A percentile compares a stretch with the other conserved stretches of the same genome.
Evolutionary conservation across 2,888 invertebrate genomes (phyloP).

Genomic region (Hydrotaea cyrtoneurina): DNA sequence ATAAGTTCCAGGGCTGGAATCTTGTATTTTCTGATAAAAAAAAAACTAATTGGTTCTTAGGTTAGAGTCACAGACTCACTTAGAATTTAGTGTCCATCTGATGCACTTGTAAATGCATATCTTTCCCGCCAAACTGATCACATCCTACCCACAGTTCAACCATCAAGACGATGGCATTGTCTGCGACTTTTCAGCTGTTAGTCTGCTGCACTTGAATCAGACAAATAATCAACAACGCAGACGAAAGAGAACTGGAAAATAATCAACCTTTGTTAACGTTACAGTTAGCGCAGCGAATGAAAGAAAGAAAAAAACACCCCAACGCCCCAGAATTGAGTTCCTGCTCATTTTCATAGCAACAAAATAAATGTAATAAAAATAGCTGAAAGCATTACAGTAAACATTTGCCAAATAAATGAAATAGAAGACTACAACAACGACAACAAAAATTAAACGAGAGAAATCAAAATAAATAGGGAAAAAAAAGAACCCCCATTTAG

Average conservation of each 20-base stretch:
- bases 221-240: constrained; percentile 22
- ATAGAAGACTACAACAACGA: constrained; percentile 2
- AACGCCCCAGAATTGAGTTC: background rate
- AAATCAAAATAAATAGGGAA: constrained; percentile 19
- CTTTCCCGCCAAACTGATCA: background rate
- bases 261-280: constrained; percentile 45
- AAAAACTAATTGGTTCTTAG: no score
- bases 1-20: no score
- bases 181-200: constrained; percentile 11
- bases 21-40: no score
- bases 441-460: constrained; percentile 7
- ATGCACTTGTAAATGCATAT: no score
- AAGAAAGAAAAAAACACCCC: background rate
- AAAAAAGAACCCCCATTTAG: constrained; percentile 18
- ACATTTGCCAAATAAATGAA: constrained; percentile 33
- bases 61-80: no score
- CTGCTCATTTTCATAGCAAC: constrained; percentile 34
- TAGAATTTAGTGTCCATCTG: no score
- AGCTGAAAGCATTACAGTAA: constrained; percentile 52
- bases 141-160: background rate
- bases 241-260: constrained; percentile 23
- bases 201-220: constrained; percentile 30
- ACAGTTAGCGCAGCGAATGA: background rate
- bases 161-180: background rate
- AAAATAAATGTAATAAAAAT: constrained; percentile 60